A percentile compares a stretch with the other conserved stretches of the same genome.
Conservation (phyloP, 2,113 vertebrate genomes). For the Talpa occidentalis region DNA sequence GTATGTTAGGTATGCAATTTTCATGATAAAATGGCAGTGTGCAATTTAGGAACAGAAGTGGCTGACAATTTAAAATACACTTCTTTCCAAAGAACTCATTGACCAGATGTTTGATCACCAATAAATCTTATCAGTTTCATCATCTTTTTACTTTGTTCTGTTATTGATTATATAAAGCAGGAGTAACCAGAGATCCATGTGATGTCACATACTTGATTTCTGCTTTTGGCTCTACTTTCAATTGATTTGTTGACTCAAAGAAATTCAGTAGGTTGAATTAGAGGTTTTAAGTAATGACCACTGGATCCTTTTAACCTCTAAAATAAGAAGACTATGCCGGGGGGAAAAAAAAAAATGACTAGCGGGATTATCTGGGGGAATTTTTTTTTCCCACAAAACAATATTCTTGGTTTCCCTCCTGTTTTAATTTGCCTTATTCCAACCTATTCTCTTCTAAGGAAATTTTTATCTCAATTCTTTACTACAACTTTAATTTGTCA, state of each 20-base stretch:
- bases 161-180: not conserved
- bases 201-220: not conserved
- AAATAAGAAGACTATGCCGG: not conserved
- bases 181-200: not conserved
- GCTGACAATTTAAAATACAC: constrained; percentile 66
- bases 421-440: not conserved
- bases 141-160: constrained; percentile 2
- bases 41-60: constrained; percentile 57
- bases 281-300: not conserved
- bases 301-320: not conserved
- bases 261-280: not conserved
- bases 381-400: not conserved
- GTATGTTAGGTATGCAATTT: constrained; percentile 54
- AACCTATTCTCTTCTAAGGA: not conserved
- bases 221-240: not conserved
- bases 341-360: not conserved
- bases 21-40: constrained; percentile 45
- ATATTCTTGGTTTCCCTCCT: not conserved
- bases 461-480: not conserved
- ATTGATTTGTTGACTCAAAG: not conserved
- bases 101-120: constrained; percentile 52
- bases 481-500: not conserved
- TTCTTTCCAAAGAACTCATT: constrained; percentile 39
- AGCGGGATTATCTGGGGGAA: not conserved
- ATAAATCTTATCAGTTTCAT: constrained; percentile 20